A percentile compares a stretch with the other conserved stretches of the same genome.
Evolutionary conservation across 2,888 invertebrate species (phyloP).

Genomic region (Laothoe populi): DNA sequence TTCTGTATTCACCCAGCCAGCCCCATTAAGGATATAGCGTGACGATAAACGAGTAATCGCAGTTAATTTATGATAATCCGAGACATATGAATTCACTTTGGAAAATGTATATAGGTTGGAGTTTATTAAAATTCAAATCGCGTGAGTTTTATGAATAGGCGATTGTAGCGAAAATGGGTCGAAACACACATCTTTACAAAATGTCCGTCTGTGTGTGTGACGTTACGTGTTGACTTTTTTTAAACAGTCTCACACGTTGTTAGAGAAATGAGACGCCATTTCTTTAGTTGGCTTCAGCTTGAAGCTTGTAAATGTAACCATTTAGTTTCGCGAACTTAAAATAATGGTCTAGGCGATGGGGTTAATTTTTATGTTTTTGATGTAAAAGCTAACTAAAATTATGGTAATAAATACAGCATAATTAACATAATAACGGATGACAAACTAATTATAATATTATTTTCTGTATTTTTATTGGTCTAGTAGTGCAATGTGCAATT

Average conservation of each 20-base stretch:
- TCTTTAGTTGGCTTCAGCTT: not conserved
- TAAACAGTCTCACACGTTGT: constrained; percentile 20
- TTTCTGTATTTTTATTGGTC: too few species aligned
- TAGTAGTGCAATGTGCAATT: too few species aligned
- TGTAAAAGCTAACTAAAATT: too few species aligned
- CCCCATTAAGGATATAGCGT: constrained; percentile 20
- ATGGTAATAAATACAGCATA: too few species aligned
- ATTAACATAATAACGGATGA: too few species aligned
- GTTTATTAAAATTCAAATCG: constrained; percentile 60
- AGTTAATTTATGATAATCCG: constrained; percentile 30
- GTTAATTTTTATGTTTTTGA: too few species aligned
- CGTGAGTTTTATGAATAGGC: constrained; percentile 61
- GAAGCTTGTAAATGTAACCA: not conserved
- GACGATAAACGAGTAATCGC: constrained; percentile 24
- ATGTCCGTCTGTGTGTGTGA: constrained; percentile 19
- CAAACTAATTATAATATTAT: too few species aligned
- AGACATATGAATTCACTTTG: constrained; percentile 35
- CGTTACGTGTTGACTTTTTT: constrained; percentile 17
- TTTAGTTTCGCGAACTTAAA: too few species aligned
- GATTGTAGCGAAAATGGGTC: constrained; percentile 64
- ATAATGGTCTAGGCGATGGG: too few species aligned
- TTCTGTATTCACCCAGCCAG: constrained; percentile 15
- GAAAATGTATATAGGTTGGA: constrained; percentile 48
- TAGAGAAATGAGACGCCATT: constrained; percentile 16
- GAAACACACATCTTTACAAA: constrained; percentile 42